Evolutionary conservation across 1,140 invertebrate species (phyloP).

Genomic region (Ylistrum balloti): DNA sequence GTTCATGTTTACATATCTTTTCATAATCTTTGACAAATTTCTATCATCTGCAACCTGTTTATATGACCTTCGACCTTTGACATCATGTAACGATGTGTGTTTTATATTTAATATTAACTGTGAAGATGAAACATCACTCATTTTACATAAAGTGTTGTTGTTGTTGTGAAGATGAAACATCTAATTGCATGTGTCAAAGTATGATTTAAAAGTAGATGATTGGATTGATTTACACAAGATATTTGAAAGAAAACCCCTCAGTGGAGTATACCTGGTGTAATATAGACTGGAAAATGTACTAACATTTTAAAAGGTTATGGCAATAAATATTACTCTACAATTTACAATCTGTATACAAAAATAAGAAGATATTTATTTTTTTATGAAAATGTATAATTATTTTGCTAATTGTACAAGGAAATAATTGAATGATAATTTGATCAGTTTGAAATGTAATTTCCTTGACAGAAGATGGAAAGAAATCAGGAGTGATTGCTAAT

Average conservation of each 20-base stretch:
- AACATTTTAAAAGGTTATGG: neutral
- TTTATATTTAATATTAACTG: neutral
- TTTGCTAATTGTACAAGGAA: neutral
- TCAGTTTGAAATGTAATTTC: too few relatives aligned
- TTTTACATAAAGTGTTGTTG: neutral
- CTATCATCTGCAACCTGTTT: neutral
- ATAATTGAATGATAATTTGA: neutral
- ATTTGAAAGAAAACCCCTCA: neutral
- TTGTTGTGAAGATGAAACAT: neutral
- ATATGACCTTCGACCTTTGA: neutral
- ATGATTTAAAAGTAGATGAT: neutral
- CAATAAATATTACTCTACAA: neutral
- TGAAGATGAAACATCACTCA: neutral
- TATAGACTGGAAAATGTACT: neutral
- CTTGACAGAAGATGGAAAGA: too few relatives aligned
- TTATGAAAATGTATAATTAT: too few relatives aligned
- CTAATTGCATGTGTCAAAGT: neutral
- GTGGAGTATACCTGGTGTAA: neutral
- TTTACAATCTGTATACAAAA: neutral
- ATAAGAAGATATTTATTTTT: neutral
- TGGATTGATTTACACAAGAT: neutral
- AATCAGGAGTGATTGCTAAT: neutral
- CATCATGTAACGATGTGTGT: neutral
- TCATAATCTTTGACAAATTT: neutral
- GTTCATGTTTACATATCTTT: neutral